Conservation (phyloP, 37 sponge, comb jelly and placozoan genomes). For the Tethya wilhelma region DNA sequence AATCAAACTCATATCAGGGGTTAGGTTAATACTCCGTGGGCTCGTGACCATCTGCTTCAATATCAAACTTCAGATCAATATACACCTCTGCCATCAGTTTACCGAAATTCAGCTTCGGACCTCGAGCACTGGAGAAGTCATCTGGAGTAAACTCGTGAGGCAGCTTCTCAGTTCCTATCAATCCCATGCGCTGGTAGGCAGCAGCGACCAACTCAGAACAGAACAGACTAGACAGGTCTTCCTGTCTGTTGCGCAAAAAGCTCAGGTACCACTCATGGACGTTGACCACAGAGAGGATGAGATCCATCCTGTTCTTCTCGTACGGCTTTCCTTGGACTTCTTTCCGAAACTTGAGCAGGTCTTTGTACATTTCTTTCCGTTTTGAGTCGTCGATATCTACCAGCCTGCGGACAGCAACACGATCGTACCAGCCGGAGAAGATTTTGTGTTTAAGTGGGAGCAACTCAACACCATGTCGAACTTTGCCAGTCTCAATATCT, state of each 20-base stretch:
- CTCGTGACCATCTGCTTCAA: too few species aligned
- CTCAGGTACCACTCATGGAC: conserved; percentile 55
- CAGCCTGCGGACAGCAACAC: conserved; percentile 72
- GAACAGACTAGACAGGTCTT: conserved; percentile 78
- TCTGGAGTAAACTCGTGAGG: conserved; percentile 78
- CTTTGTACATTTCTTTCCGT: conserved; percentile 52
- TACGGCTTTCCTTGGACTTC: conserved; percentile 68
- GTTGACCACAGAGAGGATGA: conserved; percentile 71
- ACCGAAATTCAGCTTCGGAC: conserved; percentile 19
- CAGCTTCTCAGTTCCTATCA: conserved; percentile 31
- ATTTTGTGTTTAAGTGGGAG: conserved; percentile 73
- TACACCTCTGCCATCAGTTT: conserved; percentile 50
- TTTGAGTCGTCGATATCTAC: conserved; percentile 37
- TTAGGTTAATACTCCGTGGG: too few species aligned
- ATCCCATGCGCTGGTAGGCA: conserved; percentile 66
- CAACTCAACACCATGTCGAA: conserved; percentile 72
- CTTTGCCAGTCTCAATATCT: conserved; percentile 71
- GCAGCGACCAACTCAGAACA: conserved; percentile 83
- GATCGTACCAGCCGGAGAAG: conserved; percentile 83
- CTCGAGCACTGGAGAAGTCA: conserved; percentile 68
- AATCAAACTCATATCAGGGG: too few species aligned
- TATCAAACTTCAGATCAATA: conserved; percentile 65
- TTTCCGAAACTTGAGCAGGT: conserved; percentile 54
- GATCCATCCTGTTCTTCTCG: conserved; percentile 67
- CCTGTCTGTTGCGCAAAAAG: conserved; percentile 65